phyloP scores from a whole-genome alignment of 2,888 invertebrate genomes.

The Cheilosia urbana region DNA sequence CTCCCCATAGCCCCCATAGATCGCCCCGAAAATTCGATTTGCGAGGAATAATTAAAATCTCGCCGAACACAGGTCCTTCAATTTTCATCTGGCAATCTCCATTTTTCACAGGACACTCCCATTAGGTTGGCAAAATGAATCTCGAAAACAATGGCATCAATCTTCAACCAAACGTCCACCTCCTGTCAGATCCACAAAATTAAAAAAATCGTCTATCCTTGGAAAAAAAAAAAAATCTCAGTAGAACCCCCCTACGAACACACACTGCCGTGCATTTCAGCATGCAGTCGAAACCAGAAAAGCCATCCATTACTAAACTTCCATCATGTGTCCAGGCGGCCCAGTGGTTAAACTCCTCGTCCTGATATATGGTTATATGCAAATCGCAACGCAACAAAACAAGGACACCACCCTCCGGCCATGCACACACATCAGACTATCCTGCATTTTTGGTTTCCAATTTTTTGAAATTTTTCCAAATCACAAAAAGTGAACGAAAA shows the following conservation, averaged over 20 bases:
- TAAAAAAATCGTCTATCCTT: slow-evolving; percentile 50
- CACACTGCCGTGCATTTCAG: slow-evolving; percentile 24
- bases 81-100: slow-evolving; percentile 48
- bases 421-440: slow-evolving; percentile 32
- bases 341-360: neutral
- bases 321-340: slow-evolving; percentile 70
- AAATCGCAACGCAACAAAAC: slow-evolving; percentile 73
- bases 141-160: slow-evolving; percentile 73
- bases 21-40: slow-evolving; percentile 20
- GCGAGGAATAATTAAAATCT: slow-evolving; percentile 22
- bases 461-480: slow-evolving; percentile 18
- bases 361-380: slow-evolving; percentile 44
- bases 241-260: neutral
- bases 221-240: neutral
- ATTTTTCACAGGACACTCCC: slow-evolving; percentile 65
- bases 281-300: slow-evolving; percentile 64
- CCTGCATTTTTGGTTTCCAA: slow-evolving; percentile 62
- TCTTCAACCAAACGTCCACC: slow-evolving; percentile 71
- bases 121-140: slow-evolving; percentile 47
- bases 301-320: slow-evolving; percentile 69
- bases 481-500: slow-evolving; percentile 20
- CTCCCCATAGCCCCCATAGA: too few relatives aligned
- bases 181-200: slow-evolving; percentile 70
- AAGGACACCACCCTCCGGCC: slow-evolving; percentile 55
- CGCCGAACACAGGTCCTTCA: slow-evolving; percentile 9